Conservation (phyloP, 2,113 vertebrate genomes). For the Mastomys coucha region DNA sequence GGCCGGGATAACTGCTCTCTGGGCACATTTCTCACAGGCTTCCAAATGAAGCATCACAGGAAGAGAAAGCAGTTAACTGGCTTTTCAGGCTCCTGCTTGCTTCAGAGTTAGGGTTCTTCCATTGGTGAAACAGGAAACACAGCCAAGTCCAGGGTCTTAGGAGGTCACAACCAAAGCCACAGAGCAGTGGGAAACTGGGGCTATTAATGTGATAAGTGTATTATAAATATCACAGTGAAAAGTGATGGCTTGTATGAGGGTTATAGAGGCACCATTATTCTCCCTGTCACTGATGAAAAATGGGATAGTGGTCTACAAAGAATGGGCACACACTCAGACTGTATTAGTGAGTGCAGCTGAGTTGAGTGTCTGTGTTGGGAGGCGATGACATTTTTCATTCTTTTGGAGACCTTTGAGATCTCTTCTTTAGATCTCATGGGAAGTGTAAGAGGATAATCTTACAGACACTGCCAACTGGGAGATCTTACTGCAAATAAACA, state of each 20-base stretch:
- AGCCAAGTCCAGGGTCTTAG: neutral
- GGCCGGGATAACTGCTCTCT: neutral
- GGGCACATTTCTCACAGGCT: neutral
- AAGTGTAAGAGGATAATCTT: conserved; percentile 29
- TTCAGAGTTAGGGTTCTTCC: neutral
- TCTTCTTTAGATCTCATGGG: conserved; percentile 23
- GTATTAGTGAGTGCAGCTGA: neutral
- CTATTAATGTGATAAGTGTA: neutral
- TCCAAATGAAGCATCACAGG: neutral
- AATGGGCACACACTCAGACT: neutral
- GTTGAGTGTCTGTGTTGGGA: neutral
- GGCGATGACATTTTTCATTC: neutral
- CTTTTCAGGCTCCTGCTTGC: neutral
- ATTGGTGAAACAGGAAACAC: neutral
- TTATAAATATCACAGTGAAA: conserved; percentile 12
- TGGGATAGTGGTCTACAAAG: conserved; percentile 1
- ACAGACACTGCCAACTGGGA: conserved; percentile 5
- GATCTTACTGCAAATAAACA: conserved; percentile 59
- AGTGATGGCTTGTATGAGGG: neutral
- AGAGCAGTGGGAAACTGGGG: neutral
- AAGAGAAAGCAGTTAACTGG: neutral
- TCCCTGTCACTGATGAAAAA: conserved; percentile 42
- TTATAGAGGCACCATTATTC: neutral
- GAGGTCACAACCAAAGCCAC: neutral
- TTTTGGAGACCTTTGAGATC: conserved; percentile 57